Evolutionary conservation across 1,140 invertebrate genomes (phyloP).

Genomic region (Magallana angulata): DNA sequence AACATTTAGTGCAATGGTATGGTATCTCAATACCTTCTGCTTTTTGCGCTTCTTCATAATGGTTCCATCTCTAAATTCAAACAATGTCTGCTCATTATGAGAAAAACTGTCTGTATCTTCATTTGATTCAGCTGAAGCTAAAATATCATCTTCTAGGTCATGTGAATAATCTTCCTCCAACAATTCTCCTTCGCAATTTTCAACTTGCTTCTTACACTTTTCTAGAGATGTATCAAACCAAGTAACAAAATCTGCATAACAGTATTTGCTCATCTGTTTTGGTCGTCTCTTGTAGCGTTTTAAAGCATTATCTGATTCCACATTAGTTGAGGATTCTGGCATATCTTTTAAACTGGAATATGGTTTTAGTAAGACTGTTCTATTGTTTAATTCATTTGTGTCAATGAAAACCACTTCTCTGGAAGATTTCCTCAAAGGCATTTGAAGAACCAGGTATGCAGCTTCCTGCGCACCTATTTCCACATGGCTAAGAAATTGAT

Average conservation of each 20-base stretch:
- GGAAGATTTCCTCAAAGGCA: conserved; percentile 36
- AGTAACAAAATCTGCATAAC: conserved; percentile 40
- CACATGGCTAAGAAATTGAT: conserved; percentile 42
- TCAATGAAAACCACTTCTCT: conserved; percentile 36
- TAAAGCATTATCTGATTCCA: conserved; percentile 23
- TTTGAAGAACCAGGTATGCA: conserved; percentile 44
- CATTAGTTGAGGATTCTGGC: conserved; percentile 29
- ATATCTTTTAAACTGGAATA: conserved; percentile 6
- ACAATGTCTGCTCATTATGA: background rate
- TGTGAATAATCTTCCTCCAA: conserved; percentile 22
- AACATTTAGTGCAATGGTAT: conserved; percentile 3
- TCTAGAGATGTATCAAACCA: conserved; percentile 29
- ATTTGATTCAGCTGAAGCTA: background rate
- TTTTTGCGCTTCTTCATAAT: conserved; percentile 39
- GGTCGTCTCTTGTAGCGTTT: conserved; percentile 35
- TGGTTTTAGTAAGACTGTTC: conserved; percentile 19
- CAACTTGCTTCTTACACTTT: conserved; percentile 2
- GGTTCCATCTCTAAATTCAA: conserved; percentile 48
- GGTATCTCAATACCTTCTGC: conserved; percentile 43
- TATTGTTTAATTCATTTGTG: conserved; percentile 37
- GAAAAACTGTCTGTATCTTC: background rate
- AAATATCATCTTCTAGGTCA: conserved; percentile 39
- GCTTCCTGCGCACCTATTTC: conserved; percentile 45
- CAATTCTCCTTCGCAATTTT: conserved; percentile 26
- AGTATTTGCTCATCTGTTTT: background rate